Evolutionary conservation across 1,140 invertebrate genomes (phyloP).

Genomic region (Ridgeia piscesae): DNA sequence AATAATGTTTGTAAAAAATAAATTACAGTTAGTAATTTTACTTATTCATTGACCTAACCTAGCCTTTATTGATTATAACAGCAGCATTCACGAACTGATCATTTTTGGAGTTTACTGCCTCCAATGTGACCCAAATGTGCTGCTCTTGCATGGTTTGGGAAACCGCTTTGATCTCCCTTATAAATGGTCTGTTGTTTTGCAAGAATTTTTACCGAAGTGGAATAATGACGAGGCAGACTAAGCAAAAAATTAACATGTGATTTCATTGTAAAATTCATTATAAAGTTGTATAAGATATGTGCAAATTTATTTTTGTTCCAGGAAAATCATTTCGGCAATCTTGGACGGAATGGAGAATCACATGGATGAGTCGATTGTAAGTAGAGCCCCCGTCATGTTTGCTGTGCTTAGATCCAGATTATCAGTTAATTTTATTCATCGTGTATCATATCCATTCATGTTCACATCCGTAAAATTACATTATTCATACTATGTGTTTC

Average conservation of each 20-base stretch:
- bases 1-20: too few relatives aligned
- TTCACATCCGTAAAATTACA: too few relatives aligned
- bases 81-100: too few relatives aligned
- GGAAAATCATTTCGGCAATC: constrained; percentile 76
- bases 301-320: constrained; percentile 30
- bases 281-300: neutral
- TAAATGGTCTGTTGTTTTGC: neutral
- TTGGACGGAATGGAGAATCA: constrained; percentile 87
- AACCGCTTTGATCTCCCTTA: neutral
- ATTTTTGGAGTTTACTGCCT: too few relatives aligned
- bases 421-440: neutral
- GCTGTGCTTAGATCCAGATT: neutral
- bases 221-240: neutral
- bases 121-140: too few relatives aligned
- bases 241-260: neutral
- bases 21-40: too few relatives aligned
- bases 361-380: constrained; percentile 74
- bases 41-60: too few relatives aligned
- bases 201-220: neutral
- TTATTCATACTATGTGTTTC: too few relatives aligned
- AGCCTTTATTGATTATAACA: too few relatives aligned
- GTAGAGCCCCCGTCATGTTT: constrained; percentile 24
- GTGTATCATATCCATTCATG: too few relatives aligned
- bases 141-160: too few relatives aligned
- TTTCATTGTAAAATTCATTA: neutral